A percentile compares a stretch with the other conserved stretches of the same genome.
These are phyloP conservation scores for Engystomops pustulosus DNA, from an alignment of 2,113 vertebrate species.

Conservation along the genomic window DNA sequence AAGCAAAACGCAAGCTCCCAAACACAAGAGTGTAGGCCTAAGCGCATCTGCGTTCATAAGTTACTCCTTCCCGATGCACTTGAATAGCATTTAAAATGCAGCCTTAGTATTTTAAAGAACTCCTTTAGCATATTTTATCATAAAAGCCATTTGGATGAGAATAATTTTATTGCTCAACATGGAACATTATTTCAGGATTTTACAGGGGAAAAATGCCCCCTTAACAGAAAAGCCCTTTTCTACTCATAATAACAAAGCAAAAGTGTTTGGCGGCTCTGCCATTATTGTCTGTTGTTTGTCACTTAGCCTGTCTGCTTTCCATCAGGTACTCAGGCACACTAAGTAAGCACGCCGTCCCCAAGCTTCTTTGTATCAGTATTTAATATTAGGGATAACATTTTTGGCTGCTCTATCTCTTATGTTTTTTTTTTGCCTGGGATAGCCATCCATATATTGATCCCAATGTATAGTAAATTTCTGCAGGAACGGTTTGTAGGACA, in stretches of 20 bases:
- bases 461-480: conserved; percentile 38
- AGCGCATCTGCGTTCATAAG: too few relatives aligned
- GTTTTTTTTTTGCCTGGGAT: neutral
- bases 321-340: conserved; percentile 12
- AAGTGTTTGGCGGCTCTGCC: neutral
- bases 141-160: neutral
- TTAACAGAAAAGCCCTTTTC: neutral
- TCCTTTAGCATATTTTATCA: neutral
- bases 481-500: conserved; percentile 58
- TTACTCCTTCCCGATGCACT: too few relatives aligned
- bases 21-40: too few relatives aligned
- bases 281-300: neutral
- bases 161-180: neutral
- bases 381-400: conserved; percentile 21
- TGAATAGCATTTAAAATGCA: too few relatives aligned
- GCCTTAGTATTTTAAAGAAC: neutral
- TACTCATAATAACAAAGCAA: neutral
- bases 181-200: neutral
- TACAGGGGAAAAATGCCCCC: neutral
- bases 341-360: conserved; percentile 26
- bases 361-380: conserved; percentile 48
- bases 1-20: too few relatives aligned
- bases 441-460: conserved; percentile 10
- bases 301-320: neutral
- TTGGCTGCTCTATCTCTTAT: conserved; percentile 8